Base-by-base conservation (phyloP, 2,797 vertebrate genomes). In the Spinus olivaceus region DNA sequence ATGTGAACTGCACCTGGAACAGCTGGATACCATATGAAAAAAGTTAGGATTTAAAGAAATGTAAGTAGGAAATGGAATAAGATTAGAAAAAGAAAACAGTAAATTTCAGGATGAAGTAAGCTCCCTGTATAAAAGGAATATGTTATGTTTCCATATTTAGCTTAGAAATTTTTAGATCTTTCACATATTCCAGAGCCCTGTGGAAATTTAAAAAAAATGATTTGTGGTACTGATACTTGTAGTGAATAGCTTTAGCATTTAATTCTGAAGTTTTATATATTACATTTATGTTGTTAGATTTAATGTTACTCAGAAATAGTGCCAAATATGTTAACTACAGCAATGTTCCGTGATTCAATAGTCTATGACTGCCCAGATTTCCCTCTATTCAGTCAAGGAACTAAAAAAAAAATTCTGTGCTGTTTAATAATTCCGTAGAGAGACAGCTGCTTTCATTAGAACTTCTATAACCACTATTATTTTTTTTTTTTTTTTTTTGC, bases 11-110 rank as follows among this genome's bases (percentile, higher is more conserved):
- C 54, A 87, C 94, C 92, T 97, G 88, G 81, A 96, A 96, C 81
- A 97, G 91, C 96, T 96, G 97, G 81, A 94, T 71, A 94, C 90
- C 94, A 95, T 88, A 97, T 81, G 96, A 96, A 44, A 92, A 50
- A 96, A 64, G 96, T 76, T 92, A 96, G 69, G 49, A 65, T 91
- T 97, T 94, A 88, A 93, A 84, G 95, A 97, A 88, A 96, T 70
- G 66, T 82, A 96, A 97, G 94, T 92, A 95, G 93, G 93, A 97
- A 97, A 95, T 63, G 82, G 80, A 96, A 32, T 94, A 91, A 95
- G 60, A 97, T 95, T 91, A 96, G 95, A 90, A 92, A 96, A 95
- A 96, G 87, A 72, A 96, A 97, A 92, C 11, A 87, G 73, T 92
- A 91, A 83, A 91, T 96, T 96, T 96, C 85, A 94, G 84, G 77